Conservation (phyloP, 2,797 vertebrate species). For the Gymnoscopelus microlampas region DNA sequence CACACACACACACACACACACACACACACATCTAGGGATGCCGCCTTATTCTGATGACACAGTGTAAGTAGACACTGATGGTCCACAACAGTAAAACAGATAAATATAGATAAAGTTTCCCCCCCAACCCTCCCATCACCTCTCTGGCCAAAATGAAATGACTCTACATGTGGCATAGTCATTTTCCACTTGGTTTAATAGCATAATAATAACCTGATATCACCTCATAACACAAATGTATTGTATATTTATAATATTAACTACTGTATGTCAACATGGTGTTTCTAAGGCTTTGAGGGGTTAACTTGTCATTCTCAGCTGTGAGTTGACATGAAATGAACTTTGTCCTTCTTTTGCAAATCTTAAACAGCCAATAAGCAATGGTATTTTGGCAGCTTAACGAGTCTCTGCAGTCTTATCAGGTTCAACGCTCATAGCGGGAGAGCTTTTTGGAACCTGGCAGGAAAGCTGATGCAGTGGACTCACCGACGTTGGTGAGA, state of each 20-base stretch:
- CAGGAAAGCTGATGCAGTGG: conserved; percentile 24
- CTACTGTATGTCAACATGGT: conserved; percentile 3
- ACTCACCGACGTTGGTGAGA: conserved; percentile 93
- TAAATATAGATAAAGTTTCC: conserved; percentile 65
- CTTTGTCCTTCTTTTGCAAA: conserved; percentile 12
- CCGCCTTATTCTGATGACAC: conserved; percentile 51
- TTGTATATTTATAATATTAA: conserved; percentile 7
- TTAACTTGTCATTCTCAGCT: not conserved
- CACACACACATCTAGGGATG: conserved; percentile 12
- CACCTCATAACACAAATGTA: conserved; percentile 12
- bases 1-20: conserved; percentile 6
- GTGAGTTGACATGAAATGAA: not conserved
- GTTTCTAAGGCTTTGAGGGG: not conserved
- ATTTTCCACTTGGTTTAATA: conserved; percentile 20
- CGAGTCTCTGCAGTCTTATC: conserved; percentile 26
- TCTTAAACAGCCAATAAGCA: conserved; percentile 9
- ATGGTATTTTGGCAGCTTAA: conserved; percentile 20
- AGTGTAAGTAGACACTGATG: conserved; percentile 58
- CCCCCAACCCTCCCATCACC: conserved; percentile 23
- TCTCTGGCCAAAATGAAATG: conserved; percentile 15
- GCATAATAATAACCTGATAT: conserved; percentile 20
- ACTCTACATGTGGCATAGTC: not conserved
- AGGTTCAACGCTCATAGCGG: conserved; percentile 25
- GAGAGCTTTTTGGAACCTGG: conserved; percentile 50
- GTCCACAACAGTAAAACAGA: conserved; percentile 54